Base-by-base conservation (phyloP, 1,140 invertebrate species). In the Drosophila kepulauana region DNA sequence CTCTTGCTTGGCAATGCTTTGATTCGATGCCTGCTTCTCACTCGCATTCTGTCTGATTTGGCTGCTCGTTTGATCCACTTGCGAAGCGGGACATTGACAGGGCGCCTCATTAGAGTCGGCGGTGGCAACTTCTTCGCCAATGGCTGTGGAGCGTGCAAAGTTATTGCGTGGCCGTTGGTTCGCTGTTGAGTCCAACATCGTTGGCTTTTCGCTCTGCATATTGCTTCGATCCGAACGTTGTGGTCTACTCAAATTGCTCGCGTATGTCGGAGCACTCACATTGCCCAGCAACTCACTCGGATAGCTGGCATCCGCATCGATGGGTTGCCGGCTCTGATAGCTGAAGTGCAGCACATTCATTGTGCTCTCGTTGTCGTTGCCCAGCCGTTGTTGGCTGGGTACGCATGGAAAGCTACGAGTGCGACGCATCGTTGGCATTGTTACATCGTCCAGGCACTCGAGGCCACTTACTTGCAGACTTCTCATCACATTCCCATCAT, bases 341-440 rank as follows among this genome's bases (percentile, higher is more conserved):
- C 20, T 25, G 20, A 25, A 25, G 20, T 25, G 20, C 20, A 25
- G 4, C 20, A 25, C 20, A 25, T 25, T 25, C 20, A 25, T 25
- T 25, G 20, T 25, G 20, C 20, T 25, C 20, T 25, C 20, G 20
- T 25, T 38, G 16, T 38, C 20, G 45, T 49, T 0, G 15, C 28
- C 11, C 16, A 11, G 43, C 1, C 74, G 25, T 8, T 73, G 58
- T 11, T 72, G 67, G 11, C 45, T 49, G 6, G 67, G 10, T 4
- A 79, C 43, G 25, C 38, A 43, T 0, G 73, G 77, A 35, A 43
- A 63, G 25, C 77, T 79, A 1, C 16, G 62, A 10, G 11, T 54
- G 20, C 51, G 41, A 7, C 54, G 59, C 25, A 63, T 5, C 13
- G 58, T 16, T 5, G 58, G 38, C 57, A 58, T 62, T n/a, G 56